Conservation (phyloP, 2,797 vertebrate genomes). For the Takifugu ocellatus region DNA sequence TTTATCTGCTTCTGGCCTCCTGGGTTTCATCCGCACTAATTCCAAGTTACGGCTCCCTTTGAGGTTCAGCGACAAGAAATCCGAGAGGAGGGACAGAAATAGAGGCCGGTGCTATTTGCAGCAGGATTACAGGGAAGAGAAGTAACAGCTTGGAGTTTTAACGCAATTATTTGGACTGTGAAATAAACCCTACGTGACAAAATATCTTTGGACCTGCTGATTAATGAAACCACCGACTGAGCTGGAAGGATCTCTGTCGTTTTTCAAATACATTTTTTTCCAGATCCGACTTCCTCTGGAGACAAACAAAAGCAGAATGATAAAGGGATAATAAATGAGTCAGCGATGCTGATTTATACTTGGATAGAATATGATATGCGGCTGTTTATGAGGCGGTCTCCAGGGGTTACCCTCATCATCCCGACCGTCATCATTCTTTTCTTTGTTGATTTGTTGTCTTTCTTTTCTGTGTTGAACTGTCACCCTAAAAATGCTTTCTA, state of each 20-base stretch:
- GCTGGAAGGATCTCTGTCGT: too few relatives aligned
- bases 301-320: too few relatives aligned
- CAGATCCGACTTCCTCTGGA: too few relatives aligned
- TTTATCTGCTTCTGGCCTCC: slow-evolving; percentile 49
- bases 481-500: too few relatives aligned
- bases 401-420: too few relatives aligned
- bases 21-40: slow-evolving; percentile 43
- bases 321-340: slow-evolving; percentile 1
- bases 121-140: slow-evolving; percentile 29
- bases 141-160: slow-evolving; percentile 32
- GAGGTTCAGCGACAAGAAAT: slow-evolving; percentile 53
- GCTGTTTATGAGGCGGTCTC: slow-evolving; percentile 7
- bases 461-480: too few relatives aligned
- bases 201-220: background rate
- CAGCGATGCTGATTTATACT: slow-evolving; percentile 1
- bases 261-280: too few relatives aligned
- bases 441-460: too few relatives aligned
- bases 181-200: slow-evolving; percentile 27
- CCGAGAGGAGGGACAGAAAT: slow-evolving; percentile 45
- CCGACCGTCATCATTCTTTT: too few relatives aligned
- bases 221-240: too few relatives aligned
- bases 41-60: slow-evolving; percentile 49
- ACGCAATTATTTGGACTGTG: slow-evolving; percentile 36
- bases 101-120: slow-evolving; percentile 34
- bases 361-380: slow-evolving; percentile 13